Evolutionary conservation across 2,888 invertebrate species (phyloP), one percentile per base, ranked within the genome.

Genomic region (Phortica magna): DNA sequence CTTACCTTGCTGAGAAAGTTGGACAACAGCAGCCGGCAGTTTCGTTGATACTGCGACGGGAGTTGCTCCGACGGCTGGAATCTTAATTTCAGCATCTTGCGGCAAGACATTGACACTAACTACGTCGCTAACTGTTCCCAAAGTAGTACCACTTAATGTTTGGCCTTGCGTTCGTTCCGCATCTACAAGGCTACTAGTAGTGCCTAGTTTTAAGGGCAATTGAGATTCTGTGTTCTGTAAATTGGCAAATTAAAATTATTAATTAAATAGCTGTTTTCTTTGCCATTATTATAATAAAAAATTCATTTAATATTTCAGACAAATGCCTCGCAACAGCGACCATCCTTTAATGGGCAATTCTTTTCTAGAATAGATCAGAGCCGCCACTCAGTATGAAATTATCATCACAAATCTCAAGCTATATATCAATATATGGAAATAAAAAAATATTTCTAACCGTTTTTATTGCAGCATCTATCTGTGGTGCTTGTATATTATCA

Each of bases 11-110:
- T 93, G 93, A 80, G 91, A 93, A 78, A 94, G 92, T 88, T 95
- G 94, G 75, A 94, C 93, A 78, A 94, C 94, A 74, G 94, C 93
- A 72, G 94, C 93, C 70, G 95, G 94, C 78, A 94, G 89, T 71
- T 93, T 92, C 2, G 94, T 93, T 41, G 94, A 93, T 53, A 94
- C 93, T 14, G 95, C 94, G 75, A 94, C 93, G 14, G 94, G 93
- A 61, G 94, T 94, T 74, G 92, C 93, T 75, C 94, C 93, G 79
- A 93, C 92, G 14, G 93, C 93, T 73, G 94, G 92, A 80, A 94
- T 93, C 89, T 94, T 94, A 72, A 94, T 94, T 92, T 94, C 94
- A 19, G 93, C 92, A 80, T 93, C 92, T 80, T 92, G 92, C 76
- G 92, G 91, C 77, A 89, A 78, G 22, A 84, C 83, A 82, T 88